Conservation (phyloP, 1,140 invertebrate genomes). For the Steinernema feltiae region DNA sequence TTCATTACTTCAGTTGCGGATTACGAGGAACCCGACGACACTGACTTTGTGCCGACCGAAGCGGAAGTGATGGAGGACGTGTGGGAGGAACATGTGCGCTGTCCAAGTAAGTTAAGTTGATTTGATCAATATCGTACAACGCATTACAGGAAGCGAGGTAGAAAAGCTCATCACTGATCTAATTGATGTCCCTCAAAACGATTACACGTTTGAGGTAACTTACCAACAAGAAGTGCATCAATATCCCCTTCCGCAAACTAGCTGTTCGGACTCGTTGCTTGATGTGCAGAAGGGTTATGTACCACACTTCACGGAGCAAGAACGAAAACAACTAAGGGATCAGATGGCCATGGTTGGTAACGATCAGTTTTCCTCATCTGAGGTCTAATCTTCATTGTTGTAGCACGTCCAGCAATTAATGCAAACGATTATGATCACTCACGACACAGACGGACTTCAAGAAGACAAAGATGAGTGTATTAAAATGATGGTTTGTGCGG, state of each 20-base stretch:
- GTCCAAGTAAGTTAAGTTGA: neutral
- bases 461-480: neutral
- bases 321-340: neutral
- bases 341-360: neutral
- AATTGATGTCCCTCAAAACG: neutral
- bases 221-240: too few species aligned
- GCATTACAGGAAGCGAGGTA: neutral
- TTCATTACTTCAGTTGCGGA: neutral
- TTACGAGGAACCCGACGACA: neutral
- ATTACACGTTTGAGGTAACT: neutral
- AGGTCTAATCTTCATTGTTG: neutral
- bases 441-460: neutral
- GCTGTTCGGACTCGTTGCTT: neutral
- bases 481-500: neutral
- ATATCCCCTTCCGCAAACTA: too few species aligned
- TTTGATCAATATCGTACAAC: neutral
- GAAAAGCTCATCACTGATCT: neutral
- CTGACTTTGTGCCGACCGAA: neutral
- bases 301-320: neutral
- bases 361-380: neutral
- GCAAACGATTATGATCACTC: neutral
- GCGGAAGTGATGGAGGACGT: neutral
- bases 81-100: neutral
- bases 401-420: slow-evolving; percentile 2
- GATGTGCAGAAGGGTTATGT: neutral